Evolutionary conservation across 2,797 vertebrate genomes (phyloP).

Genomic region (Siniperca obscura): DNA sequence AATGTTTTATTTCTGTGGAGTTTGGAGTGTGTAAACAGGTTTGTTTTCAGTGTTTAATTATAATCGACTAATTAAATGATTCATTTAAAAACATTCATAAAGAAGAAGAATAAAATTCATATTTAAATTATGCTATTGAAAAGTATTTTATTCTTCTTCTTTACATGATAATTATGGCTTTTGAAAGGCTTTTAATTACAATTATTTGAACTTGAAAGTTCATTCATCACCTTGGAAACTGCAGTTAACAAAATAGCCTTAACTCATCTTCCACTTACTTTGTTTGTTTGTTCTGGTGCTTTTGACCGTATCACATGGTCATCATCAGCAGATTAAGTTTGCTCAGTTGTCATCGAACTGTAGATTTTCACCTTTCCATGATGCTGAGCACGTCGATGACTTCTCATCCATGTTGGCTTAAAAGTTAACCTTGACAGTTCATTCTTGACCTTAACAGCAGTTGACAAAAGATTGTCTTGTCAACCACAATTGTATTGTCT

Average conservation of each 20-base stretch:
- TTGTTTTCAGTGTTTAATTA: background rate
- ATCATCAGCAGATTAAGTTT: background rate
- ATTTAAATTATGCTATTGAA: background rate
- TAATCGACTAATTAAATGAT: background rate
- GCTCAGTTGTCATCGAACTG: background rate
- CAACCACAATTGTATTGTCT: background rate
- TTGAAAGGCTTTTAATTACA: background rate
- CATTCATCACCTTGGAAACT: background rate
- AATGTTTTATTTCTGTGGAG: background rate
- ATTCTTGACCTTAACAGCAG: conserved; percentile 3
- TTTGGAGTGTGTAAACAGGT: background rate
- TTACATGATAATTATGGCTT: background rate
- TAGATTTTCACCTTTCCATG: background rate
- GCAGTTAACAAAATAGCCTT: background rate
- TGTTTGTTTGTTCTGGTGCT: background rate
- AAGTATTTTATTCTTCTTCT: background rate
- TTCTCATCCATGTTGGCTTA: background rate
- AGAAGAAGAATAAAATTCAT: background rate
- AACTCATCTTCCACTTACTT: background rate
- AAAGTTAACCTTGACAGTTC: background rate
- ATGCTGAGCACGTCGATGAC: background rate
- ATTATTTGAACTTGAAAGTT: too few relatives aligned
- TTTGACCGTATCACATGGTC: background rate
- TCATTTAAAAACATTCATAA: background rate
- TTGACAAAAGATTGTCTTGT: background rate